Evolutionary conservation across 2,113 vertebrate genomes (phyloP).

Genomic region (Paedocypris sp.): DNA sequence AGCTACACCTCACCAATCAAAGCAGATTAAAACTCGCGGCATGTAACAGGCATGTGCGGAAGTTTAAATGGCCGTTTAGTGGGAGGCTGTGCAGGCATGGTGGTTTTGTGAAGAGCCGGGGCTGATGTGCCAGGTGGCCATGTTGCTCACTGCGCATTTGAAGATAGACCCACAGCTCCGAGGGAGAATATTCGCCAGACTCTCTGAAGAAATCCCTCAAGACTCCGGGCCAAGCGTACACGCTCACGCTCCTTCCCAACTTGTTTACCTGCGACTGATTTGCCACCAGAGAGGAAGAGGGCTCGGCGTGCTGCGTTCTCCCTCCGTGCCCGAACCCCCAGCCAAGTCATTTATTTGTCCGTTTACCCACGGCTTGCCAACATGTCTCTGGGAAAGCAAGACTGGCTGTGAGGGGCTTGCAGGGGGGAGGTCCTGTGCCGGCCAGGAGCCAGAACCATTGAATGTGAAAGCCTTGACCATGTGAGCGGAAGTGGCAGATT

Average conservation of each 20-base stretch:
- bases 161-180: neutral
- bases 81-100: neutral
- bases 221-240: constrained; percentile 7
- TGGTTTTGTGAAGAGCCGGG: constrained; percentile 3
- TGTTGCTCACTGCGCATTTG: neutral
- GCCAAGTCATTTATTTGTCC: constrained; percentile 26
- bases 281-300: constrained; percentile 18
- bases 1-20: constrained; percentile 18
- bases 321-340: constrained; percentile 3
- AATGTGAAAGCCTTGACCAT: too few species aligned
- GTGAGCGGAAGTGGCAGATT: too few species aligned
- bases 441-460: neutral
- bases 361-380: constrained; percentile 13
- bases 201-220: constrained; percentile 14
- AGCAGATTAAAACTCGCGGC: neutral
- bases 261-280: constrained; percentile 28
- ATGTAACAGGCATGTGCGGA: constrained; percentile 14
- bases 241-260: constrained; percentile 9
- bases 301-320: neutral
- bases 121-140: constrained; percentile 11
- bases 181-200: constrained; percentile 23
- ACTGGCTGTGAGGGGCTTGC: neutral
- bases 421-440: neutral
- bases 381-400: constrained; percentile 2
- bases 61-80: constrained; percentile 17